Base-by-base conservation (phyloP, 2,888 invertebrate genomes). In the Cylloceria caligata region DNA sequence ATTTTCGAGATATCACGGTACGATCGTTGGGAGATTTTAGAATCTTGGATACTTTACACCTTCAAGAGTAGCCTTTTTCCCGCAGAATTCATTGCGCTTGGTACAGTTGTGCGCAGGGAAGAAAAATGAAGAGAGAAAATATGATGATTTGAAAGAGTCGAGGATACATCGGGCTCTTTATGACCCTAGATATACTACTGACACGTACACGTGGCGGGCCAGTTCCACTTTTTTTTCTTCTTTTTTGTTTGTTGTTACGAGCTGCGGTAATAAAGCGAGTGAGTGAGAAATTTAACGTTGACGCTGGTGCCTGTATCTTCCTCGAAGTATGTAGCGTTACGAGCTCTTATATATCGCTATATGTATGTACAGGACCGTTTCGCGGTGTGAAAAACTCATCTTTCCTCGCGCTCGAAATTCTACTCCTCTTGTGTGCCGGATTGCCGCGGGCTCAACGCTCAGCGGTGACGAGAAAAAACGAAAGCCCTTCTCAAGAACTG, bases 341-440 rank as follows among this genome's bases (percentile, higher is more conserved):
- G 60, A 16, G 16, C 7, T 34, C 34, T 30, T n/a, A 16, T 45
- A 45, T 16, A 45, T 2, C 9, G 16, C 11, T 52, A 49, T 19
- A 3, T 52, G 52, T 27, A 16, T 30, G 39, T 16, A n/a, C 21
- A 42, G 24, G 24, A 55, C 11, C 34, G 60, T 34, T 39, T 34
- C n/a, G 24, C 65, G 27, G 36, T 65, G 72, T 67, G 72, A 79
- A 79, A 79, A 77, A 77, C 69, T 77, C 52, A 52, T 77, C 49
- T 62, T 62, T 69, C 52, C 62, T 30, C 42, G 76, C 16, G 76
- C 27, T 79, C 67, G 65, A 67, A 79, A 72, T 47, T 67, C 45
- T 57, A 19, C 24, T 68, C 21, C 9, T 69, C 68, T 21, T 36
- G 13, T 55, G 11, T 19, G 27, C 52, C 24, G 57, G 74, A 16